phyloP scores from a whole-genome alignment of 2,797 vertebrate genomes.

The Ctenopoma multispine region DNA sequence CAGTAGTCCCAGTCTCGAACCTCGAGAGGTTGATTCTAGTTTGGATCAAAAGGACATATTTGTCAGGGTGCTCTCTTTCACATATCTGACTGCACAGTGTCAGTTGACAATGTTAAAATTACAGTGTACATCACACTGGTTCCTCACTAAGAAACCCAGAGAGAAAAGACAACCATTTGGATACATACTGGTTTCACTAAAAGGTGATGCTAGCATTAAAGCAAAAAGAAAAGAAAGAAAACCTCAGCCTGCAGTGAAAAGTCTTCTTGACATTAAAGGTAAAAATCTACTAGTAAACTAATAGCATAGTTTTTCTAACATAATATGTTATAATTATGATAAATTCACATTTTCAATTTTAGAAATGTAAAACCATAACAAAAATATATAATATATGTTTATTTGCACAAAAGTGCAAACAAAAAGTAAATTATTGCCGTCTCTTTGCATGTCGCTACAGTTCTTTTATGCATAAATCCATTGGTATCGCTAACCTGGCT shows the following conservation, averaged over 20 bases:
- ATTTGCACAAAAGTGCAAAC: too few relatives aligned
- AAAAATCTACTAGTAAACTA: too few relatives aligned
- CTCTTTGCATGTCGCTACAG: too few relatives aligned
- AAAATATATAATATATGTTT: too few relatives aligned
- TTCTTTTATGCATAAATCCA: too few relatives aligned
- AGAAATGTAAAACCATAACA: neutral
- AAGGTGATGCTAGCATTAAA: too few relatives aligned
- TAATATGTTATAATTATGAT: too few relatives aligned
- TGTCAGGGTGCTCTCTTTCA: neutral
- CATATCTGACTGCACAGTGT: slow-evolving; percentile 15
- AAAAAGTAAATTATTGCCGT: too few relatives aligned
- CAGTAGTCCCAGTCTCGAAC: neutral
- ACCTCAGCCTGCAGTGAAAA: neutral
- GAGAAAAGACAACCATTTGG: neutral
- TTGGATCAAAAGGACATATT: neutral
- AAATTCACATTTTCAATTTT: neutral
- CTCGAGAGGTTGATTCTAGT: neutral
- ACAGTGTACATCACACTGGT: slow-evolving; percentile 17
- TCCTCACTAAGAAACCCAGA: neutral
- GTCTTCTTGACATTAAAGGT: too few relatives aligned
- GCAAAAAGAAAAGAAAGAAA: neutral
- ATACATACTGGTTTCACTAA: neutral
- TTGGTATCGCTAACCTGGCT: too few relatives aligned
- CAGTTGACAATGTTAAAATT: neutral
- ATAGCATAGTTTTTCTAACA: too few relatives aligned